Conservation (phyloP, 2,797 vertebrate species). For the Rousettus madagascariensis region DNA sequence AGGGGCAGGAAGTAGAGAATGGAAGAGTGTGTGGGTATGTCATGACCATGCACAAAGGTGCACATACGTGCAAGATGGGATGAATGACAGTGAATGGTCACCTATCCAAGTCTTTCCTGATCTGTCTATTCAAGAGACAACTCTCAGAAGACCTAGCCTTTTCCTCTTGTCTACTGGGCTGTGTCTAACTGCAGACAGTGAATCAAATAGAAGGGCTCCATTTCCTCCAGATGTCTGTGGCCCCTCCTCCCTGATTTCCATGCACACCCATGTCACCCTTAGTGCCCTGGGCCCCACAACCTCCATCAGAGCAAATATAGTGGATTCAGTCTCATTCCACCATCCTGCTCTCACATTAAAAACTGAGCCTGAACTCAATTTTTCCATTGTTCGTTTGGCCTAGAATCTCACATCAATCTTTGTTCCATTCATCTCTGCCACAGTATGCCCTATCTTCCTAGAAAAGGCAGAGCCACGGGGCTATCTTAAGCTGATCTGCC, state of each 20-base stretch:
- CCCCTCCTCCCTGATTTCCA: too few species aligned
- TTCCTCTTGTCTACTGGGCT: not conserved
- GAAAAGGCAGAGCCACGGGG: not conserved
- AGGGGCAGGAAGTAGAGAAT: rapidly evolving
- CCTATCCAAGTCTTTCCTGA: not conserved
- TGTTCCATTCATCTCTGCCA: not conserved
- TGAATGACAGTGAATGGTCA: not conserved
- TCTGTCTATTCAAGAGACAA: not conserved
- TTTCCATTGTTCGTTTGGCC: not conserved
- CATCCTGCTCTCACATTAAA: not conserved
- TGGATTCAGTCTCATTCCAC: not conserved
- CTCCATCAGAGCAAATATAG: not conserved
- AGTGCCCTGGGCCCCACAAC: rapidly evolving
- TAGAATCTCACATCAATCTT: not conserved
- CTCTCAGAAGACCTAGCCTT: not conserved
- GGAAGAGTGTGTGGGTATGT: not conserved
- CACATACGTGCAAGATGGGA: not conserved
- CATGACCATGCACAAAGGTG: not conserved
- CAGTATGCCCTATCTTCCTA: not conserved
- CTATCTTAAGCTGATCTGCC: not conserved
- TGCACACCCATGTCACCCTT: too few species aligned
- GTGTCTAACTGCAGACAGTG: not conserved
- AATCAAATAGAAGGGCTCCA: not conserved
- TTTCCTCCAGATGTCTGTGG: not conserved
- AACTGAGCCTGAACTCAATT: not conserved